Evolutionary conservation across 2,113 vertebrate genomes (phyloP).

Genomic region (Rousettus leschenaultii): DNA sequence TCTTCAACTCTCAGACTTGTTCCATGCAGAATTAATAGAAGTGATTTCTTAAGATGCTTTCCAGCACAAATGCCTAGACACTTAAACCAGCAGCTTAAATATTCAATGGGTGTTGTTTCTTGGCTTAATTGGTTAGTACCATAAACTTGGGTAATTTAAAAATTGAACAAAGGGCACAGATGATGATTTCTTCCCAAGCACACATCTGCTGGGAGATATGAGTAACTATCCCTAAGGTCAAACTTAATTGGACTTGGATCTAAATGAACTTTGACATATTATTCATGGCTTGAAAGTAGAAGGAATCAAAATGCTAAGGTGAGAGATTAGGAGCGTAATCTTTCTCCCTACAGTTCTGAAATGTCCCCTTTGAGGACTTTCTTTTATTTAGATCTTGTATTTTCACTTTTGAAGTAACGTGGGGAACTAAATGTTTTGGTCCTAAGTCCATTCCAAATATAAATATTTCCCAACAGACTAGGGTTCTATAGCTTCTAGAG

Average conservation of each 20-base stretch:
- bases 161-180: slow-evolving; percentile 44
- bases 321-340: slow-evolving; percentile 28
- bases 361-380: background rate
- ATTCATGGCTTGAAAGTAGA: slow-evolving; percentile 45
- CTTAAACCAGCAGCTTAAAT: background rate
- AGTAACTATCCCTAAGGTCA: slow-evolving; percentile 60
- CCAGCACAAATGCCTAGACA: background rate
- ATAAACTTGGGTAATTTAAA: slow-evolving; percentile 54
- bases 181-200: slow-evolving; percentile 41
- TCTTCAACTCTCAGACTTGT: background rate
- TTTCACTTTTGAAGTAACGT: slow-evolving; percentile 11
- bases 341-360: background rate
- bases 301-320: slow-evolving; percentile 47
- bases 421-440: background rate
- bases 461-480: background rate
- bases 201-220: slow-evolving; percentile 49
- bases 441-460: background rate
- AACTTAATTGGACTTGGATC: slow-evolving; percentile 59
- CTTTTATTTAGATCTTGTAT: background rate
- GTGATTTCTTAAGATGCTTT: background rate
- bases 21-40: background rate
- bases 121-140: background rate
- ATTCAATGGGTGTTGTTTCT: background rate
- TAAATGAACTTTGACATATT: slow-evolving; percentile 65
- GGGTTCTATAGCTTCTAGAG: background rate